A percentile compares a stretch with the other conserved stretches of the same genome.
These are phyloP conservation scores for Microctenopoma stevenorrisi DNA, from an alignment of 2,797 vertebrate genomes.

Conservation along the genomic window DNA sequence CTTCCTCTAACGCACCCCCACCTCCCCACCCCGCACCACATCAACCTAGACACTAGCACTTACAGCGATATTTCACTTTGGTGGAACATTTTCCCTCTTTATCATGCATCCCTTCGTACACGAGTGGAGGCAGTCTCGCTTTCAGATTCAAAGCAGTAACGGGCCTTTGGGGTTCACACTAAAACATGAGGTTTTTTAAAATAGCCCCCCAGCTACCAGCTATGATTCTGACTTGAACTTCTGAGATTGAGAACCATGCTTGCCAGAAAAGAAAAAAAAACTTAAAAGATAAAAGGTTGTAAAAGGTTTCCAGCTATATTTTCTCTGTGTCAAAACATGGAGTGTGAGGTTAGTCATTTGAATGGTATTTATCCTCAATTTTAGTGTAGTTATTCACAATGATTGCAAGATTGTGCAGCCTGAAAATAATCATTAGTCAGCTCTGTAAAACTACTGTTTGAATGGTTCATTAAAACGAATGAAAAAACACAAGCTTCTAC, in stretches of 20 bases:
- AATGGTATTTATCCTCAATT: conserved; percentile 58
- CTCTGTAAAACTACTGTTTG: conserved; percentile 46
- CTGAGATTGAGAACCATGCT: conserved; percentile 40
- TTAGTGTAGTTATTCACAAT: conserved; percentile 57
- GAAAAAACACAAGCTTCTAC: conserved; percentile 43
- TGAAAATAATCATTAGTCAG: conserved; percentile 66
- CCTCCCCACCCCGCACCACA: conserved; percentile 74
- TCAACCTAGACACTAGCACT: conserved; percentile 82
- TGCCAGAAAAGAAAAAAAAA: conserved; percentile 25
- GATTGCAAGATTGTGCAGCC: conserved; percentile 55
- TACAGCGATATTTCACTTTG: conserved; percentile 80
- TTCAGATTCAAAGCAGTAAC: conserved; percentile 52
- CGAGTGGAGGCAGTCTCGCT: conserved; percentile 48
- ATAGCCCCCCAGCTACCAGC: conserved; percentile 33
- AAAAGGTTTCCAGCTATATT: conserved; percentile 40
- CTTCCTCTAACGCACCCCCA: conserved; percentile 81
- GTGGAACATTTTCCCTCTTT: conserved; percentile 74
- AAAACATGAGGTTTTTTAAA: conserved; percentile 63
- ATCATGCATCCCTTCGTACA: conserved; percentile 48
- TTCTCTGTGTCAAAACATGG: conserved; percentile 50
- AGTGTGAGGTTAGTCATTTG: conserved; percentile 51
- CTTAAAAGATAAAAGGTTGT: conserved; percentile 45
- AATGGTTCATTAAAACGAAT: conserved; percentile 69
- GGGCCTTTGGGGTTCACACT: conserved; percentile 48
- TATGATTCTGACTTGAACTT: conserved; percentile 59